A percentile compares a stretch with the other conserved stretches of the same genome.
These are phyloP conservation scores for Steatocranus sp. DNA, from an alignment of 2,797 vertebrate species.

Conservation along the genomic window DNA sequence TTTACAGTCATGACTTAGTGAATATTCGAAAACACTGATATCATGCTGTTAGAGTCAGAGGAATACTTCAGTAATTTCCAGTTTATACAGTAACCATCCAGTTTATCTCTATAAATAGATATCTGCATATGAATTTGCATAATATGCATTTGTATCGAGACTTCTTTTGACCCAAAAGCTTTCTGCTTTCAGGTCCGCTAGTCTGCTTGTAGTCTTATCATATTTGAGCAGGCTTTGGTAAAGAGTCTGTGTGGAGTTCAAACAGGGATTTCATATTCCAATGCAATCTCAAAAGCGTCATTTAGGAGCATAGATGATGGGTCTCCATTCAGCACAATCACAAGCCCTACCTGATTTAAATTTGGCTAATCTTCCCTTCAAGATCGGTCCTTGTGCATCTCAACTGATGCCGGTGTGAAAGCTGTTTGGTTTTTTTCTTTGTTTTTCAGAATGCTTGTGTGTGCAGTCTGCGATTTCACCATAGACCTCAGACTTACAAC, in stretches of 20 bases:
- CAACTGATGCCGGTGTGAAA: not conserved
- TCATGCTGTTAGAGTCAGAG: not conserved
- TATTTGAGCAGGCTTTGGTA: not conserved
- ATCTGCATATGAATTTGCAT: not conserved
- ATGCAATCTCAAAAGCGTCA: not conserved
- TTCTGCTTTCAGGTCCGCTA: not conserved
- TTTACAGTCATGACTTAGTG: not conserved
- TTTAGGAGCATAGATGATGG: not conserved
- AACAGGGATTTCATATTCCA: not conserved
- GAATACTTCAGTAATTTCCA: not conserved
- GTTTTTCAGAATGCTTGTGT: not conserved
- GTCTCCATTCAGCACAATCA: not conserved
- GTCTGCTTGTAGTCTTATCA: not conserved
- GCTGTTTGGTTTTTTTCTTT: not conserved
- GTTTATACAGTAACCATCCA: not conserved
- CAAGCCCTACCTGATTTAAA: not conserved
- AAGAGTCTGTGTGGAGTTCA: not conserved
- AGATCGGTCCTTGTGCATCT: not conserved
- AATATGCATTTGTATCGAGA: not conserved
- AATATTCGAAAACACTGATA: not conserved
- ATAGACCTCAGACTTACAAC: not conserved
- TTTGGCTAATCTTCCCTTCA: not conserved
- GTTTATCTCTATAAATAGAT: not conserved
- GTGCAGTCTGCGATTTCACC: not conserved
- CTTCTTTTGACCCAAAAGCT: not conserved